Evolutionary conservation across 2,888 invertebrate genomes (phyloP).

Genomic region (Tanypteryx hageni): DNA sequence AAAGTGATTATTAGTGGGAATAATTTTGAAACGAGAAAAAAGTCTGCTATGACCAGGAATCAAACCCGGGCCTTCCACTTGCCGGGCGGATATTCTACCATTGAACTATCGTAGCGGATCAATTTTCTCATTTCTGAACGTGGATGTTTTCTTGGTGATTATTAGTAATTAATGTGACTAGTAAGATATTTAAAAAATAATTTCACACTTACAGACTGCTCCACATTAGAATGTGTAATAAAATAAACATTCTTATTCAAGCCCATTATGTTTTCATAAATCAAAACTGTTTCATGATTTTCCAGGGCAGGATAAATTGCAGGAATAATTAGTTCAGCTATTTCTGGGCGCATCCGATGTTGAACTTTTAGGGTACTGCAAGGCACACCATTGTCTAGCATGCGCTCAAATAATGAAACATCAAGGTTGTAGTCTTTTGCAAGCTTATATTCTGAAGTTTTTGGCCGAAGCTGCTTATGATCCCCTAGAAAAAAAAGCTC

Average conservation of each 20-base stretch:
- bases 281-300: conserved; percentile 79
- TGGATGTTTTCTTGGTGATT: no score
- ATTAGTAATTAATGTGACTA: no score
- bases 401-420: conserved; percentile 89
- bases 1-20: no score
- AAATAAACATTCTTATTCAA: conserved; percentile 83
- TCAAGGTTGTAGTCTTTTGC: conserved; percentile 83
- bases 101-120: no score
- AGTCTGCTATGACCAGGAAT: no score
- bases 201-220: conserved; percentile 78
- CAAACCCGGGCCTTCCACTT: no score
- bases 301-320: conserved; percentile 82
- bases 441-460: conserved; percentile 82
- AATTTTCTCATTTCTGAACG: no score
- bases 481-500: conserved; percentile 79
- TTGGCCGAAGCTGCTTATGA: conserved; percentile 88
- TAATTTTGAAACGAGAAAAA: no score
- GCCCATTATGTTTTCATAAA: conserved; percentile 80
- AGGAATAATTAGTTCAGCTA: conserved; percentile 80
- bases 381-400: conserved; percentile 83
- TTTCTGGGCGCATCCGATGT: conserved; percentile 86
- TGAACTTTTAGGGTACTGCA: conserved; percentile 81
- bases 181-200: no score
- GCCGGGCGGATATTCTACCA: no score
- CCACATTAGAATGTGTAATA: conserved; percentile 79